Base-by-base conservation (phyloP, 2,797 vertebrate species). In the Sebastiscus albofasciatus region DNA sequence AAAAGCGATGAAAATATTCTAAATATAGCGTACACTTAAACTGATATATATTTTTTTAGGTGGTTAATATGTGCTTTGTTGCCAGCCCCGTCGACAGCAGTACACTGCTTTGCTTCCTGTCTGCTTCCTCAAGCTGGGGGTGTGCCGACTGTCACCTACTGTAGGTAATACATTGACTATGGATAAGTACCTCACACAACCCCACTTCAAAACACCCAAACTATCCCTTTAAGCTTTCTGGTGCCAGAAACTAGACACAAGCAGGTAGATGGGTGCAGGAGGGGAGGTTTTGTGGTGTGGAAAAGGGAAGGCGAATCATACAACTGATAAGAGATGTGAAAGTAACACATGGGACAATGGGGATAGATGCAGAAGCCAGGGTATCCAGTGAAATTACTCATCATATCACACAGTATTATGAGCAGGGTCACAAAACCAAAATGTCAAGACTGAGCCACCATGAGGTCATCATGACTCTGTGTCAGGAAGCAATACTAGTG, bases 391-490 rank as follows among this genome's bases (percentile, higher is more conserved):
- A 52, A 20, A 20, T 42, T 22, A 62, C 56, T 61, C 22, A 64
- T 18, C 24, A 33, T 34, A 39, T 60, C 42, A 73, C 65, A 72
- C 12, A 39, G n/a, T 39, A 52, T 52, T 20, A 72, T 9, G 16
- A 80, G 66, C 24, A 39, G 49, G 8, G 65, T 61, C 27, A 61
- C n/a, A 33, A 73, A 70, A 66, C 34, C 64, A 66, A 49, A 72
- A 72, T 26, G 26, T 71, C n/a, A 54, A 14, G 39, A 62, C 70
- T 80, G 12, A 72, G 36, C 34, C 60, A 20, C 29, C 24, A 24
- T 74, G 24, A 66, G 36, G 36, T 75, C 36, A 36, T 54, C 18
- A 14, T 55, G 56, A 42, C 22, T 13, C 54, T 24, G 56, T 58
- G 27, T 42, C 24, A 20, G 27, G 27, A 71, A 54, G 70, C 27